Percentiles rank a stretch among this genome's conserved stretches.
phyloP scores from a whole-genome alignment of 2,797 vertebrate genomes.

The Spinus olivaceus region DNA sequence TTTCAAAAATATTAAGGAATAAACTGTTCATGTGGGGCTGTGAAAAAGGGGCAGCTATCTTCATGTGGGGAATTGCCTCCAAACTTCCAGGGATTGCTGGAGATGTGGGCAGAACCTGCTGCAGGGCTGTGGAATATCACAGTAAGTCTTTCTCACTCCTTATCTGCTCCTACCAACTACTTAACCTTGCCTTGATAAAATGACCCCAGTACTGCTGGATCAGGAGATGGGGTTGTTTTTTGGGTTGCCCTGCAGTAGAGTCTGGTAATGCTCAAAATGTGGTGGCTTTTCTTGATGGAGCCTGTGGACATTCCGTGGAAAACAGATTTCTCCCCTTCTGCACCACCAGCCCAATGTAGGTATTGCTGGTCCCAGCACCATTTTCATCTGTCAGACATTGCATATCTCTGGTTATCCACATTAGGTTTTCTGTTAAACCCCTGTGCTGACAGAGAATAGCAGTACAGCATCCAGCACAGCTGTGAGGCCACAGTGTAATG shows the following conservation, averaged over 20 bases:
- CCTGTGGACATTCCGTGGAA: neutral
- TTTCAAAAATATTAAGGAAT: neutral
- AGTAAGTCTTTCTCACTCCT: neutral
- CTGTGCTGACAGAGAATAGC: neutral
- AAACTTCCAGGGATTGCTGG: neutral
- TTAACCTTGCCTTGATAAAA: neutral
- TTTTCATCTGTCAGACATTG: neutral
- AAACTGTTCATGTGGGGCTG: neutral
- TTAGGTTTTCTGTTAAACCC: neutral
- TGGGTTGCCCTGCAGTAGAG: neutral
- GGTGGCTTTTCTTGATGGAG: neutral
- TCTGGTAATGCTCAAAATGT: neutral
- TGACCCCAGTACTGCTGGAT: neutral
- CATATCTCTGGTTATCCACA: neutral
- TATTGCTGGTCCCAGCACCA: neutral
- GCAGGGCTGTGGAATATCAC: neutral
- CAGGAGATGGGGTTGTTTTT: neutral
- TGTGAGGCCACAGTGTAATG: neutral
- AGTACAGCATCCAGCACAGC: neutral
- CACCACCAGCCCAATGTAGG: fast-evolving
- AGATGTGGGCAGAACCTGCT: neutral
- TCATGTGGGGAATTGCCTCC: neutral
- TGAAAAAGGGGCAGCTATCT: neutral
- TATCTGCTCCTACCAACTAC: neutral
- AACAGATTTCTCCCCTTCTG: neutral